Evolutionary conservation across 1,140 invertebrate species (phyloP), one percentile per base, ranked within the genome.

Genomic region (Achroia grisella): DNA sequence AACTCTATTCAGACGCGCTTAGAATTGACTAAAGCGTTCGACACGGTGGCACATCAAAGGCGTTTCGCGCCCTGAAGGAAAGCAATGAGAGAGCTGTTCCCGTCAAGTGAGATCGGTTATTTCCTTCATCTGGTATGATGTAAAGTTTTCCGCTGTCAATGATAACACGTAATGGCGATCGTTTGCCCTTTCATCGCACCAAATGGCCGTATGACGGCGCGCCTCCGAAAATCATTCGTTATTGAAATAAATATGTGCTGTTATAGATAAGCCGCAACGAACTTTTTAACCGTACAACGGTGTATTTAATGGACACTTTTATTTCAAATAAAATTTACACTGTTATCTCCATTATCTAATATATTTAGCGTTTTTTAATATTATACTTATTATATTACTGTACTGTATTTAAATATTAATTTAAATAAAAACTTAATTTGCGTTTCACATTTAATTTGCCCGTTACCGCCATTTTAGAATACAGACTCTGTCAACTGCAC

Each of bases 71-170:
- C 12, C 29, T 32, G 39, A 56, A 56, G 52, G 58, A 57, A 56
- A 55, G 58, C 50, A 56, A 61, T 67, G 52, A 52, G 56, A 56
- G 56, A 56, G 31, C 45, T 51, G 45, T 63, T 63, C 35, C 50
- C 56, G 62, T 66, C 66, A 73, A 71, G 55, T 48, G 49, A 54
- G 65, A 76, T 76, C 64, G 72, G 59, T 71, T 72, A 76, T 76
- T 74, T 69, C 64, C 68, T 56, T 59, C 72, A 72, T 79, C 52
- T 63, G 56, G 69, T 55, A 69, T 76, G 75, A 79, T 69, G 62
- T 74, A 79, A 70, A 52, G 67, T 67, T 79, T 74, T 71, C 64
- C 71, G 60, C 50, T 59, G 52, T 47, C 52, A 54, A 37, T 56
- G 75, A 79, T 79, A 79, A 76, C 53, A 53, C 43, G 45, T 67